phyloP scores from a whole-genome alignment of 1,140 invertebrate genomes.

The Sinonovacula constricta region DNA sequence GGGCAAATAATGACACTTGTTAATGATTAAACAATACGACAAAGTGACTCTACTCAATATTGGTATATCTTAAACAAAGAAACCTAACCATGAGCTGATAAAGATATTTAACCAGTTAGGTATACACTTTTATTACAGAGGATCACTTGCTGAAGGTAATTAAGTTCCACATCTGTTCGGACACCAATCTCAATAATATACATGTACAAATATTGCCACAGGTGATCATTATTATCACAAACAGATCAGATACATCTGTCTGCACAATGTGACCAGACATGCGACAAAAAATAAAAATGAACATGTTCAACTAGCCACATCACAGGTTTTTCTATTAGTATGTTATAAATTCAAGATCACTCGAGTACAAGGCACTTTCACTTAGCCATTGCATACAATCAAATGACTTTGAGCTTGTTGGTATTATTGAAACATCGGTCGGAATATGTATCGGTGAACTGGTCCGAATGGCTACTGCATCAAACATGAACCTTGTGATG shows the following conservation, averaged over 20 bases:
- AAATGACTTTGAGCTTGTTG: slow-evolving; percentile 25
- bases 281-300: background rate
- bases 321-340: background rate
- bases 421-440: slow-evolving; percentile 36
- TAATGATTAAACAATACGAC: background rate
- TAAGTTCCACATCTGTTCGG: background rate
- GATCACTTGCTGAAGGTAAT: background rate
- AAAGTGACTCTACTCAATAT: background rate
- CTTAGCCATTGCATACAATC: slow-evolving; percentile 4
- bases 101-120: background rate
- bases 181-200: background rate
- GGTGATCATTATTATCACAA: background rate
- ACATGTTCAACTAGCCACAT: background rate
- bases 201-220: background rate
- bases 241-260: background rate
- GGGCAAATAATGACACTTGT: background rate
- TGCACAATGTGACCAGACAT: background rate
- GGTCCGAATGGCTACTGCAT: slow-evolving; percentile 18
- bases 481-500: slow-evolving; percentile 6
- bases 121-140: background rate
- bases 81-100: background rate
- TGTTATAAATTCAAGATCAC: slow-evolving; percentile 33
- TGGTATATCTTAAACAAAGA: background rate
- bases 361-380: slow-evolving; percentile 25
- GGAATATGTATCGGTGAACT: slow-evolving; percentile 26